phyloP scores from a whole-genome alignment of 2,888 invertebrate genomes.

The Plebejus anna region DNA sequence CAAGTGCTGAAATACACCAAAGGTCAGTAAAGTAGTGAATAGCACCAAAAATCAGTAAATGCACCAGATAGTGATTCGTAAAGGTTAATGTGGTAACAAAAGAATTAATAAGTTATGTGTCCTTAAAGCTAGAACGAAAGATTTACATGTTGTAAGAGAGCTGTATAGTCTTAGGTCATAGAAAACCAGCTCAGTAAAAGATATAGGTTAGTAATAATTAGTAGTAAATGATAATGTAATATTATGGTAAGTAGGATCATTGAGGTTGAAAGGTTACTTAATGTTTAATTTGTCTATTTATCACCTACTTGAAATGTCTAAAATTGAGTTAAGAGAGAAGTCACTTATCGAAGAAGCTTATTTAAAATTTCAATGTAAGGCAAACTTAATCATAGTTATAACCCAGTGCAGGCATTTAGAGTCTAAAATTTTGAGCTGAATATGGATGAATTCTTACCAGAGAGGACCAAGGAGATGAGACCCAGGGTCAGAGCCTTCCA shows the following conservation, averaged over 20 bases:
- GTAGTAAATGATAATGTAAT: no score
- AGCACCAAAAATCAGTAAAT: no score
- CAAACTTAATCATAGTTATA: background rate
- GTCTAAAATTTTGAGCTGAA: background rate
- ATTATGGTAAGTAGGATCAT: background rate
- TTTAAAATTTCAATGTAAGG: background rate
- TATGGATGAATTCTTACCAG: slow-evolving; percentile 72
- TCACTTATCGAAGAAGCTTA: background rate
- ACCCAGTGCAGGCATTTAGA: background rate
- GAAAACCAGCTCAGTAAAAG: no score
- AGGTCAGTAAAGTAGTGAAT: no score
- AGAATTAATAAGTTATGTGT: no score
- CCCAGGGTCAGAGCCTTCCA: slow-evolving; percentile 94
- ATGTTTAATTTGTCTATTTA: background rate
- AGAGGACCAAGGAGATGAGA: slow-evolving; percentile 89
- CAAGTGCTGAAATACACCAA: no score
- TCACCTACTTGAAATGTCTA: background rate
- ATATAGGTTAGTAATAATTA: no score
- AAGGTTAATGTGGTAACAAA: no score
- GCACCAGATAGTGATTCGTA: no score
- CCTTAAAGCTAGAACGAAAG: no score
- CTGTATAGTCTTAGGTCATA: no score
- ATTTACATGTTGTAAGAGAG: no score
- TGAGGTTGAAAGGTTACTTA: background rate
- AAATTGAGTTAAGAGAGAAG: background rate